Conservation (phyloP, 2,797 vertebrate genomes). For the Danio tinwini region DNA sequence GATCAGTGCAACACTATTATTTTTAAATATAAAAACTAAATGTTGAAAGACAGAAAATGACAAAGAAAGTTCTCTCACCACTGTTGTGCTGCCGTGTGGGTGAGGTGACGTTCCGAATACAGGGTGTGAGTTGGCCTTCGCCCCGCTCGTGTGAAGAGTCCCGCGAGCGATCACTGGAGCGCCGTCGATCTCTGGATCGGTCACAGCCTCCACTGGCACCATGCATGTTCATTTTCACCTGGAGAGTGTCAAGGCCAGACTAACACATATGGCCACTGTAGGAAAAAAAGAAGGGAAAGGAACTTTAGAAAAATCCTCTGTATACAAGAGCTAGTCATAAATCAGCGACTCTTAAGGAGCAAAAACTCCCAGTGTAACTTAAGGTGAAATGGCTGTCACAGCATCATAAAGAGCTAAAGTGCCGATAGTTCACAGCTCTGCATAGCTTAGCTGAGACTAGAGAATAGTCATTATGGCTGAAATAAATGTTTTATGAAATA, state of each 20-base stretch:
- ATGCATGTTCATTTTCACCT: conserved; percentile 93
- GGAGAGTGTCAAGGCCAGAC: conserved; percentile 81
- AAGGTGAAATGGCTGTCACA: neutral
- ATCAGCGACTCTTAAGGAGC: neutral
- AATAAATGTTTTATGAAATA: neutral
- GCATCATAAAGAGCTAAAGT: neutral
- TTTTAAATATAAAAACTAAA: too few species aligned
- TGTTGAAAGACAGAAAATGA: too few species aligned
- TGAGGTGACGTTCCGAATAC: conserved; percentile 97
- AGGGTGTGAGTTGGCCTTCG: conserved; percentile 96
- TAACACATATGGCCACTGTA: conserved; percentile 83
- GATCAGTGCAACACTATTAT: too few species aligned
- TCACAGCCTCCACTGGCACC: conserved; percentile 91
- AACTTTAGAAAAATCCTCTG: conserved; percentile 86
- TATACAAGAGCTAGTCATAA: conserved; percentile 75
- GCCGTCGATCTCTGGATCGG: conserved; percentile 92
- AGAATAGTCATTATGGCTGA: neutral
- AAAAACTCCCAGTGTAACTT: neutral
- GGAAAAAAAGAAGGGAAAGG: conserved; percentile 39
- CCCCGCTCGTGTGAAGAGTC: conserved; percentile 96
- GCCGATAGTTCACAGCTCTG: conserved; percentile 15
- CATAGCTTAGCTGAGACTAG: neutral
- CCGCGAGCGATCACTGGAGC: conserved; percentile 95
- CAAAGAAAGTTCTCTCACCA: conserved; percentile 78
- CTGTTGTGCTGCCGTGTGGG: conserved; percentile 93